Evolutionary conservation across 2,888 invertebrate genomes (phyloP).

Genomic region (Thyatira batis): DNA sequence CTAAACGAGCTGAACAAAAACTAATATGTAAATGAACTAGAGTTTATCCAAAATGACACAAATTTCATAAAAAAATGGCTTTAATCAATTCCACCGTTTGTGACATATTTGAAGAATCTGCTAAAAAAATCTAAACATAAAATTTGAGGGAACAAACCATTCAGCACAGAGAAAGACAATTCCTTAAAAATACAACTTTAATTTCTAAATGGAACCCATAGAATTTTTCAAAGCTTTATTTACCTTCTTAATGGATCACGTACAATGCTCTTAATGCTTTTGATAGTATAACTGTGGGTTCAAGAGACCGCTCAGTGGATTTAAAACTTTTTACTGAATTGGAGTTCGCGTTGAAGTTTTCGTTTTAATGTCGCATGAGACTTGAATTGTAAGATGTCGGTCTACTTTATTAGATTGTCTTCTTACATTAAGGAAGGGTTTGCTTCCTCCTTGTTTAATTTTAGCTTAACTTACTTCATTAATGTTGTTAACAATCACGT

Average conservation of each 20-base stretch:
- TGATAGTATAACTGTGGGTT: slow-evolving; percentile 29
- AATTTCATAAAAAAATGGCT: no score
- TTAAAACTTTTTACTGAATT: slow-evolving; percentile 28
- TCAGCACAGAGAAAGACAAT: no score
- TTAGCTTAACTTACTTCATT: no score
- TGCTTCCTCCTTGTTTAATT: not conserved
- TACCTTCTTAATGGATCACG: slow-evolving; percentile 45
- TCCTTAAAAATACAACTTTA: not conserved
- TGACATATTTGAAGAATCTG: no score
- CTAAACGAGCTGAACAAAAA: no score
- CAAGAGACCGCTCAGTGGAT: slow-evolving; percentile 15
- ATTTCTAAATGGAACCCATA: not conserved
- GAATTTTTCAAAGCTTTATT: slow-evolving; percentile 16
- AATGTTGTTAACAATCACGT: no score
- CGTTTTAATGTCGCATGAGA: slow-evolving; percentile 17
- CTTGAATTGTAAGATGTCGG: slow-evolving; percentile 21
- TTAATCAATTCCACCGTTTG: no score
- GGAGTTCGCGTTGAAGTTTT: slow-evolving; percentile 16
- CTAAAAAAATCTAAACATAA: no score
- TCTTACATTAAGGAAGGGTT: slow-evolving; percentile 12
- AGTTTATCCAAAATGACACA: no score
- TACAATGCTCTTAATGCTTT: slow-evolving; percentile 38
- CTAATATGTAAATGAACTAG: no score
- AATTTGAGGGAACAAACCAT: no score
- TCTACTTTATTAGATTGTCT: slow-evolving; percentile 1